Conservation (phyloP, 2,797 vertebrate species). For the Pipistrellus kuhlii region DNA sequence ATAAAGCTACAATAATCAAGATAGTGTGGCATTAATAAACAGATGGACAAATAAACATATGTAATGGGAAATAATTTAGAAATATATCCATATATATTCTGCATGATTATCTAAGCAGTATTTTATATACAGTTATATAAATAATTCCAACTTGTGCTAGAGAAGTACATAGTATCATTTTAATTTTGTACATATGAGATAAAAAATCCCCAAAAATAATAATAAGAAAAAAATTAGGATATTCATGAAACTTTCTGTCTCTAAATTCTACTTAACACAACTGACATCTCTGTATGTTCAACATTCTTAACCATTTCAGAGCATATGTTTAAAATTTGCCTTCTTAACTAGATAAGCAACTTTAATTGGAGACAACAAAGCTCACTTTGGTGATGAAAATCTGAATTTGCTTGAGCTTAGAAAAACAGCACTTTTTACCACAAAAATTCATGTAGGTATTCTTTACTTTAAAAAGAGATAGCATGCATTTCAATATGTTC, state of each 20-base stretch:
- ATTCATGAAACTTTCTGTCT: not conserved
- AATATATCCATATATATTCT: not conserved
- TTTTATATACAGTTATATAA: not conserved
- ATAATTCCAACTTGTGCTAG: not conserved
- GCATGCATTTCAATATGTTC: constrained; percentile 64
- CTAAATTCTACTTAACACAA: not conserved
- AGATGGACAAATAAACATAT: not conserved
- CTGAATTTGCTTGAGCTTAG: constrained; percentile 12
- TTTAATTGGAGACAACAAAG: not conserved
- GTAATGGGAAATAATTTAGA: not conserved
- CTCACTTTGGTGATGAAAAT: constrained; percentile 50
- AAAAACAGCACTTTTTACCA: constrained; percentile 36
- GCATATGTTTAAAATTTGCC: not conserved
- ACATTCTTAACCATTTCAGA: not conserved
- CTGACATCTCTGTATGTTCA: not conserved
- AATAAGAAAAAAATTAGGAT: not conserved
- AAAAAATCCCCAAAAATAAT: not conserved
- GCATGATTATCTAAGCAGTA: not conserved
- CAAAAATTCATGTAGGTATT: not conserved
- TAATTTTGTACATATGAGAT: not conserved
- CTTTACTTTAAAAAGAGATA: constrained; percentile 50
- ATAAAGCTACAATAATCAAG: not conserved
- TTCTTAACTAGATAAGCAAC: not conserved
- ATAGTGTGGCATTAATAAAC: not conserved
- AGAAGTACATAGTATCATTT: not conserved